Evolutionary conservation across 2,113 vertebrate species (phyloP).

Genomic region (Lophochroa leadbeateri): DNA sequence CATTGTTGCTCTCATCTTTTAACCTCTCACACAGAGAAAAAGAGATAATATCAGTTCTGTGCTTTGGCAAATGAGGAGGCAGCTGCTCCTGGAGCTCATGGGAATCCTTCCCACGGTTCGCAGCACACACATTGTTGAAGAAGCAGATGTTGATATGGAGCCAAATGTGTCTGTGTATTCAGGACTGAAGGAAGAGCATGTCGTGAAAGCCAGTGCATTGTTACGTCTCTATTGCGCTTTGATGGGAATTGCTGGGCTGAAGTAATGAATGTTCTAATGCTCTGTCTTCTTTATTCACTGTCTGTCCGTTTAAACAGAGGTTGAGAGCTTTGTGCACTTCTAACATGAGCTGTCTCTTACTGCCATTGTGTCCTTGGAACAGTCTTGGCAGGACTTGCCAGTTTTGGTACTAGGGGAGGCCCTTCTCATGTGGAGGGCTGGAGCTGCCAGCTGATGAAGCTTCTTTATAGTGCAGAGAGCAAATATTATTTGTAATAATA

Average conservation of each 20-base stretch:
- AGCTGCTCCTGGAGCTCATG: conserved; percentile 93
- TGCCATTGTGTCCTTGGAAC: not conserved
- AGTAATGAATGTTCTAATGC: conserved; percentile 74
- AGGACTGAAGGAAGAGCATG: conserved; percentile 92
- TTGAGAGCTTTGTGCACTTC: not conserved
- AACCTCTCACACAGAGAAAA: conserved; percentile 81
- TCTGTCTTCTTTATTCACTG: not conserved
- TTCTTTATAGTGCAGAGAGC: not conserved
- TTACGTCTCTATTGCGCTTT: conserved; percentile 94
- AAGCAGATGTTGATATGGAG: conserved; percentile 78
- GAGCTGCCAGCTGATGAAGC: not conserved
- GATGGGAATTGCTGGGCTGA: conserved; percentile 97
- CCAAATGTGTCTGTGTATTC: conserved; percentile 84
- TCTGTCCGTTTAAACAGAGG: not conserved
- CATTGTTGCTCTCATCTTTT: not conserved
- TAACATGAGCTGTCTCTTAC: not conserved
- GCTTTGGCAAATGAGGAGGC: conserved; percentile 97
- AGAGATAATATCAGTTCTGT: conserved; percentile 91
- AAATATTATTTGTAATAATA: not conserved
- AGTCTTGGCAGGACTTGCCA: fast-evolving
- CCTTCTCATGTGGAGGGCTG: not conserved
- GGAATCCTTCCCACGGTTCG: conserved; percentile 93
- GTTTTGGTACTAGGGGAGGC: fast-evolving
- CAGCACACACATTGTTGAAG: conserved; percentile 84
- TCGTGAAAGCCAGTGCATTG: conserved; percentile 96